Evolutionary conservation across 2,888 invertebrate species (phyloP).

Genomic region (Electrophaes corylata): DNA sequence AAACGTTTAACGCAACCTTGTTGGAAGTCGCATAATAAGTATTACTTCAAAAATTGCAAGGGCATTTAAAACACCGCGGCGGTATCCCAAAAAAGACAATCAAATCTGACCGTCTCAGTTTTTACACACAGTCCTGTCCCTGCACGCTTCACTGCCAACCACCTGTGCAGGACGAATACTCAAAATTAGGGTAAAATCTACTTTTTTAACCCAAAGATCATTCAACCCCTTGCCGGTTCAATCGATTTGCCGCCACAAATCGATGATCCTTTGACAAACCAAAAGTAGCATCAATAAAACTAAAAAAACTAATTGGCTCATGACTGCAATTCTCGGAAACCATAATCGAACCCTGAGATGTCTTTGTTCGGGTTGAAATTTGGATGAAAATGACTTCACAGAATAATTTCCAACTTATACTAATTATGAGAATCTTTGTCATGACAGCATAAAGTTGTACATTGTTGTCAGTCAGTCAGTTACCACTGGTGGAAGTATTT

Average conservation of each 20-base stretch:
- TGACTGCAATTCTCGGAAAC: no score
- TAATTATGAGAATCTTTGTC: no score
- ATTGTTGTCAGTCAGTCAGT: no score
- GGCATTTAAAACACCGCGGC: not conserved
- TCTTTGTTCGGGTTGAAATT: no score
- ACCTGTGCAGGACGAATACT: slow-evolving; percentile 17
- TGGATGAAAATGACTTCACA: no score
- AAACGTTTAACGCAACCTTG: no score
- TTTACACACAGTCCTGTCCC: not conserved
- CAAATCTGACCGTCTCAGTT: slow-evolving; percentile 1
- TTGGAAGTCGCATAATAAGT: no score
- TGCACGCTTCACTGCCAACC: slow-evolving; percentile 14
- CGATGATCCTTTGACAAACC: not conserved
- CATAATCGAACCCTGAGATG: no score
- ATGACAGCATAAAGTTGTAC: no score
- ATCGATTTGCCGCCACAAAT: slow-evolving; percentile 13
- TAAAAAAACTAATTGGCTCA: not conserved
- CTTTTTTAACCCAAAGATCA: slow-evolving; percentile 10
- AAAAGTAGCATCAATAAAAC: not conserved
- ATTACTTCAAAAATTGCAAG: not conserved
- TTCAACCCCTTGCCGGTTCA: slow-evolving; percentile 19
- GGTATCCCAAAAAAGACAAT: not conserved
- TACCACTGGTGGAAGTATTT: no score
- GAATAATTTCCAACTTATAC: no score
- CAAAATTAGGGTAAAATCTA: slow-evolving; percentile 12